These are phyloP conservation scores for Amyelois transitella DNA, from an alignment of 1,140 invertebrate species.

Conservation along the genomic window DNA sequence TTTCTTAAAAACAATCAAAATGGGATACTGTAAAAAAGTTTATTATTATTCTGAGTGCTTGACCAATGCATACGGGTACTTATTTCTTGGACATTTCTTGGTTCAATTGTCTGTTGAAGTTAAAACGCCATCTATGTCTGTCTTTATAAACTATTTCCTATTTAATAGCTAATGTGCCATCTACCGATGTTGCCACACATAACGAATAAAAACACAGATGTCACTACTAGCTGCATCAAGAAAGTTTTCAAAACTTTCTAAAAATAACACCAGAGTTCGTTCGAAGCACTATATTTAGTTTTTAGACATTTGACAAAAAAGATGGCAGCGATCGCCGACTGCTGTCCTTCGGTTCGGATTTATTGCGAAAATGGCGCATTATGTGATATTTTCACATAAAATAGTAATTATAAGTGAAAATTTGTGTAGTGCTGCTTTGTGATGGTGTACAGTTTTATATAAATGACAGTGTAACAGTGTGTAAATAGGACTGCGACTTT, in stretches of 20 bases:
- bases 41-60: too few relatives aligned
- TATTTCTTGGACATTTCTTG: too few relatives aligned
- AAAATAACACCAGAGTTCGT: constrained; percentile 74
- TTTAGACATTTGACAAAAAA: constrained; percentile 74
- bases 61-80: too few relatives aligned
- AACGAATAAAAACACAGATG: constrained; percentile 35
- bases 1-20: too few relatives aligned
- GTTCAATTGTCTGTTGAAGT: too few relatives aligned
- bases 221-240: constrained; percentile 24
- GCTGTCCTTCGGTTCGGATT: constrained; percentile 65
- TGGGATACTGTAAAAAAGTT: too few relatives aligned
- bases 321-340: constrained; percentile 71
- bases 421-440: constrained; percentile 69
- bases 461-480: constrained; percentile 67
- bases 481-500: constrained; percentile 65
- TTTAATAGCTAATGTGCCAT: too few relatives aligned
- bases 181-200: constrained; percentile 7
- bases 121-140: too few relatives aligned
- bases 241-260: constrained; percentile 55
- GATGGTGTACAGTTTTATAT: constrained; percentile 65
- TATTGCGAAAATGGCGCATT: constrained; percentile 72
- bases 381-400: constrained; percentile 72
- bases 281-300: constrained; percentile 70
- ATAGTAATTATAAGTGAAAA: constrained; percentile 70
- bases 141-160: too few relatives aligned